These are phyloP conservation scores for Lasiurus cinereus DNA, from an alignment of 2,113 vertebrate species.

Conservation along the genomic window DNA sequence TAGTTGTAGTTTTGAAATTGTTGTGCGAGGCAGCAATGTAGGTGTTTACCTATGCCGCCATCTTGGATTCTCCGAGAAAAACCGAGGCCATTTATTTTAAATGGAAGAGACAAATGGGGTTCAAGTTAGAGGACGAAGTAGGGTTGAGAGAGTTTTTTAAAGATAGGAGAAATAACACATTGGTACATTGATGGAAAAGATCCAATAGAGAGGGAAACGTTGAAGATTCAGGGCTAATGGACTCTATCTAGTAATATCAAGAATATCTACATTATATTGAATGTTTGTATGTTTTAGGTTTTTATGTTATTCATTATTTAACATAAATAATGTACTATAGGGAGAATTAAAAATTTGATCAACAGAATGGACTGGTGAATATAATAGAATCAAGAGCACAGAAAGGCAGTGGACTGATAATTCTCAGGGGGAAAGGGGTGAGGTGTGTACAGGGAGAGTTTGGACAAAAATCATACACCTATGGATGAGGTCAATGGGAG, in stretches of 20 bases:
- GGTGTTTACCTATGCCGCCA: no score
- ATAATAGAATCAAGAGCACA: no score
- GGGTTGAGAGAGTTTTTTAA: neutral
- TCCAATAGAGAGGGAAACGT: neutral
- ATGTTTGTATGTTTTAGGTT: neutral
- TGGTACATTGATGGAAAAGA: neutral
- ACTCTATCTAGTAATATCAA: neutral
- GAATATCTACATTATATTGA: neutral
- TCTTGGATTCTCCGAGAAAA: no score
- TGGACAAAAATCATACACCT: no score
- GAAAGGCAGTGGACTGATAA: no score
- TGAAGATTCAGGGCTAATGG: neutral
- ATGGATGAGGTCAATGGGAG: no score
- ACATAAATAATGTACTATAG: neutral
- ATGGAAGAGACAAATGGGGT: constrained; percentile 23
- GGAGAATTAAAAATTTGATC: no score
- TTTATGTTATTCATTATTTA: neutral
- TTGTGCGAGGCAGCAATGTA: no score
- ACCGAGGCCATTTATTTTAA: neutral
- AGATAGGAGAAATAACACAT: constrained; percentile 2
- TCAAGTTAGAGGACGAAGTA: neutral
- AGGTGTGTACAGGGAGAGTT: no score
- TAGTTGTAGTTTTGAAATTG: no score
- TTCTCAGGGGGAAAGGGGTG: no score
- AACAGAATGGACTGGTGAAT: no score